phyloP scores from a whole-genome alignment of 1,140 invertebrate genomes.

The Thereuonema tuberculata region DNA sequence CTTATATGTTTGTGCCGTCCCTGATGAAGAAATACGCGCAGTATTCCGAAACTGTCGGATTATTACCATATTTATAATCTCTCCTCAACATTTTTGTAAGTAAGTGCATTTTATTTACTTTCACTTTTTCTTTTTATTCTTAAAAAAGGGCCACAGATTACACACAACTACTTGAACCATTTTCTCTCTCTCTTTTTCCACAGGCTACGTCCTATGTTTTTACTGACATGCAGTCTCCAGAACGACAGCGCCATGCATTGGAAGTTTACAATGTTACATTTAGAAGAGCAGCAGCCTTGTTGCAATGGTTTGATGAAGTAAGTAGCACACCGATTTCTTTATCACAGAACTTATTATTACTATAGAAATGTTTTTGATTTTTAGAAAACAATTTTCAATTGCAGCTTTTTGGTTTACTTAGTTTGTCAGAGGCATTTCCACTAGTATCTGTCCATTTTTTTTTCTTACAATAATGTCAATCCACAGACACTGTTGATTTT shows the following conservation, averaged over 20 bases:
- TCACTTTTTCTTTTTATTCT: too few species aligned
- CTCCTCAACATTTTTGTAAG: too few species aligned
- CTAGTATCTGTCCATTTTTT: background rate
- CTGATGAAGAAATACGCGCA: too few species aligned
- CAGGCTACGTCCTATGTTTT: conserved; percentile 41
- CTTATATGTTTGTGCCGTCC: too few species aligned
- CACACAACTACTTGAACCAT: too few species aligned
- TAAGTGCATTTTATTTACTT: too few species aligned
- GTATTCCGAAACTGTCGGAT: too few species aligned
- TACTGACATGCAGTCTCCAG: conserved; percentile 39
- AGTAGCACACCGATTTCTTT: background rate
- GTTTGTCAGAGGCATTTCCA: background rate
- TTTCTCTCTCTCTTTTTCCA: background rate
- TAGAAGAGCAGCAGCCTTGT: conserved; percentile 36
- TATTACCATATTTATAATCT: too few species aligned
- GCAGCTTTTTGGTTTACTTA: too few species aligned
- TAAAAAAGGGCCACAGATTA: too few species aligned
- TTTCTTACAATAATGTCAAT: background rate
- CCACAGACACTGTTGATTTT: too few species aligned
- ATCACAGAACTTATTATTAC: background rate
- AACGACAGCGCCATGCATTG: conserved; percentile 37
- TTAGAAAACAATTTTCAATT: background rate
- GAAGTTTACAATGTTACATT: conserved; percentile 39
- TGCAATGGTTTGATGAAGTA: conserved; percentile 46
- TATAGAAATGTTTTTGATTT: background rate